Percentiles rank a stretch among this genome's conserved stretches.
Conservation (phyloP, 2,797 vertebrate species). For the Garrulus glandarius region DNA sequence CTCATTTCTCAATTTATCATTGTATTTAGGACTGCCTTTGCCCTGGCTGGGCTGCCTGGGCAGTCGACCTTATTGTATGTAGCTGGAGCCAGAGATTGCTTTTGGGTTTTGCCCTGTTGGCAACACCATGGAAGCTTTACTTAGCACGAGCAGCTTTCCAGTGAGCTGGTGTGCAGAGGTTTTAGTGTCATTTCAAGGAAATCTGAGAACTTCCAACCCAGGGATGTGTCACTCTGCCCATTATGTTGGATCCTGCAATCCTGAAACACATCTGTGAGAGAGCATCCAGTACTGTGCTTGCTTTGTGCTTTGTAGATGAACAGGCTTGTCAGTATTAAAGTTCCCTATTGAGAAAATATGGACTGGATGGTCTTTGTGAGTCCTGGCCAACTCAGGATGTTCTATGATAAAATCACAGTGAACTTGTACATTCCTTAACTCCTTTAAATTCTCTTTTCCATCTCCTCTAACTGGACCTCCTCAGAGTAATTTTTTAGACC, state of each 20-base stretch:
- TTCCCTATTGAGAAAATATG: neutral
- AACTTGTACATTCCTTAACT: neutral
- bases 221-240: fast-evolving
- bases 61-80: neutral
- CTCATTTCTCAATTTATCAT: neutral
- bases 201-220: neutral
- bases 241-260: neutral
- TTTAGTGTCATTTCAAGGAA: neutral
- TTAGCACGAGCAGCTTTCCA: neutral
- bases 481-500: neutral
- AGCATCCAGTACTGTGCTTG: neutral
- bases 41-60: neutral
- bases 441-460: neutral
- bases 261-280: neutral
- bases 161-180: neutral
- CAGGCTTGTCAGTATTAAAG: neutral
- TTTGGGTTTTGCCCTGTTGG: conserved; percentile 3
- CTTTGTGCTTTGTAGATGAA: neutral
- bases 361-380: too few relatives aligned
- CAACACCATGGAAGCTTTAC: neutral
- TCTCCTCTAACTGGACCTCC: neutral
- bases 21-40: neutral
- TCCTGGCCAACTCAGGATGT: neutral
- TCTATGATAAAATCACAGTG: neutral
- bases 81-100: neutral